These are phyloP conservation scores for Coenonympha arcania DNA, from an alignment of 2,888 invertebrate genomes.

Conservation along the genomic window DNA sequence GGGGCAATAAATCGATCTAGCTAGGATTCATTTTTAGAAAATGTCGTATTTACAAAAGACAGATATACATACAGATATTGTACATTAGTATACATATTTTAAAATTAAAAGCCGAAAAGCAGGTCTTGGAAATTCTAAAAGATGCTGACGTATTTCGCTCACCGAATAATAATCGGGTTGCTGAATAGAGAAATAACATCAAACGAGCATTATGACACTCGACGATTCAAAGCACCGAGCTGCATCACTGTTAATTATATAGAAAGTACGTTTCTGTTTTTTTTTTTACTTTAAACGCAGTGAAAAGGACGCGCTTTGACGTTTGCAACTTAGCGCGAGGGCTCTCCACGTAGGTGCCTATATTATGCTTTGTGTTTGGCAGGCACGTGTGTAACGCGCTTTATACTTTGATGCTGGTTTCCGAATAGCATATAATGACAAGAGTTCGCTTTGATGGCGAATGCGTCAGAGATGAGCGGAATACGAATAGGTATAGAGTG, in stretches of 20 bases:
- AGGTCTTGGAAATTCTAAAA: conserved; percentile 14
- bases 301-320: conserved; percentile 72
- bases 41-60: too few species aligned
- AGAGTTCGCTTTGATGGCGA: conserved; percentile 10
- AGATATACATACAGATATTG: too few species aligned
- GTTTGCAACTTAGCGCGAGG: conserved; percentile 49
- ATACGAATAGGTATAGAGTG: background rate
- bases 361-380: conserved; percentile 40
- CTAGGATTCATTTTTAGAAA: too few species aligned
- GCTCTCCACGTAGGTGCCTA: conserved; percentile 38
- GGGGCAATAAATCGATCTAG: too few species aligned
- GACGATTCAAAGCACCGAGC: conserved; percentile 54
- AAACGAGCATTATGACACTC: conserved; percentile 51
- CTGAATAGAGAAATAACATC: conserved; percentile 38
- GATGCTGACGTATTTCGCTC: conserved; percentile 22
- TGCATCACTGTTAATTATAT: conserved; percentile 64
- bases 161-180: conserved; percentile 29
- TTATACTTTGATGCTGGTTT: conserved; percentile 32
- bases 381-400: conserved; percentile 36
- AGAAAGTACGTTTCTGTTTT: conserved; percentile 38
- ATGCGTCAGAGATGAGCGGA: background rate
- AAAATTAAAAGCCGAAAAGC: conserved; percentile 6
- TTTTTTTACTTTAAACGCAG: conserved; percentile 49
- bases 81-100: background rate
- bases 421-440: conserved; percentile 6